These are phyloP conservation scores for Catharus bicknelli DNA, from an alignment of 2,113 vertebrate species.

Conservation along the genomic window DNA sequence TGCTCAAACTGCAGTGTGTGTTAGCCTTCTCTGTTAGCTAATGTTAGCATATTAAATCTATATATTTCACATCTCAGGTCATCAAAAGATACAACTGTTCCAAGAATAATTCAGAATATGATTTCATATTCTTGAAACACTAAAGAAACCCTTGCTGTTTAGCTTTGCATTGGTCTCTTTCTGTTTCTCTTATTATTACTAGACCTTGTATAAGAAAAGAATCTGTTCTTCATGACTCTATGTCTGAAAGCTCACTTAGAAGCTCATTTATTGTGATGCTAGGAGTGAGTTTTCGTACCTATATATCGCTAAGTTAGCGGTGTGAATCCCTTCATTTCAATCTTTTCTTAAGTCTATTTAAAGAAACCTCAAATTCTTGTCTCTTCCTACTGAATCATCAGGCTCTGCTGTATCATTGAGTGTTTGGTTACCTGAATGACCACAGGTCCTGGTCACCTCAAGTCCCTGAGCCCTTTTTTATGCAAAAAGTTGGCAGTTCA, in stretches of 20 bases:
- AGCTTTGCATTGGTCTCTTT: not conserved
- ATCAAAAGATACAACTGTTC: not conserved
- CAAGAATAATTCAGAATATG: not conserved
- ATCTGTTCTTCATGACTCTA: not conserved
- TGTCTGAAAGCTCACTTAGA: not conserved
- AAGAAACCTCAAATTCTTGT: not conserved
- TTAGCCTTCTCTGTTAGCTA: not conserved
- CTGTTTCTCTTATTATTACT: not conserved
- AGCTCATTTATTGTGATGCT: not conserved
- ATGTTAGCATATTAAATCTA: not conserved
- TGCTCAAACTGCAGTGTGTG: not conserved
- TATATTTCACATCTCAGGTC: not conserved
- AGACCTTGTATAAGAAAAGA: not conserved
- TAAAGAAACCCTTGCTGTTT: not conserved
- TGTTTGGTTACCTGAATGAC: fast-evolving
- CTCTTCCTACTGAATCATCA: not conserved
- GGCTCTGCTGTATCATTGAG: not conserved
- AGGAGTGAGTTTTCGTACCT: not conserved
- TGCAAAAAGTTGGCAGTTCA: not conserved
- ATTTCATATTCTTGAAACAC: not conserved
- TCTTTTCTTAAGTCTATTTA: not conserved
- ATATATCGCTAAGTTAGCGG: not conserved
- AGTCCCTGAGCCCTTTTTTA: not conserved
- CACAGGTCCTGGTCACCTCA: too few species aligned
- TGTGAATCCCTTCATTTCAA: not conserved